Evolutionary conservation across 2,113 vertebrate species (phyloP).

Genomic region (Pteropus alecto): DNA sequence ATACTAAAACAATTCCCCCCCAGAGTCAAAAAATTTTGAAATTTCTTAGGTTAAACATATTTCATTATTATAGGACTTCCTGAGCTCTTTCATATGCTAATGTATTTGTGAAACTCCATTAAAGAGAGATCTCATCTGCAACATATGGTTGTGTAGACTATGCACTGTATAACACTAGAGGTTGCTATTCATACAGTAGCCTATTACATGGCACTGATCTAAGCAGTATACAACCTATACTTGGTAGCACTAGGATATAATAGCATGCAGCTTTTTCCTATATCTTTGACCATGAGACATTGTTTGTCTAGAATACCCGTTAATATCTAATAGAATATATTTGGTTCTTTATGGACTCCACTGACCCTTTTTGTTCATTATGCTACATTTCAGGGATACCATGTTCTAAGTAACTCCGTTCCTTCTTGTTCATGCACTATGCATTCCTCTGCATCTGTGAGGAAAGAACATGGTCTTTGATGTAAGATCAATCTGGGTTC

Average conservation of each 20-base stretch:
- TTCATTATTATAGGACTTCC: not conserved
- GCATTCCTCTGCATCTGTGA: not conserved
- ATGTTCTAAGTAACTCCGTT: not conserved
- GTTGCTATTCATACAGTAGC: not conserved
- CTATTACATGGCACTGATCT: not conserved
- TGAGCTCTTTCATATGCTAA: not conserved
- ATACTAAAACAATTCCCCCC: not conserved
- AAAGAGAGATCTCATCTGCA: not conserved
- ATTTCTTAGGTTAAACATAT: not conserved
- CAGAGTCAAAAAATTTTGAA: not conserved
- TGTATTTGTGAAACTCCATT: not conserved
- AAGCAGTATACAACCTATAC: not conserved
- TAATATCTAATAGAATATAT: not conserved
- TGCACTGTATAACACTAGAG: not conserved
- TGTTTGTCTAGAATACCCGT: not conserved
- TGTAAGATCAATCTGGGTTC: not conserved
- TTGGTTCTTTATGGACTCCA: not conserved
- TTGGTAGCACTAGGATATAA: not conserved
- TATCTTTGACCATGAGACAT: not conserved
- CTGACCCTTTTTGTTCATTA: not conserved
- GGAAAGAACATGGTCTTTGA: not conserved
- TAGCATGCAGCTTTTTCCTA: not conserved
- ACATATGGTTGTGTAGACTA: not conserved
- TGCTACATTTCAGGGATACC: not conserved
- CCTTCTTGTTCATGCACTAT: not conserved